These are phyloP conservation scores for Enteromius fasciolatus DNA, from an alignment of 2,797 vertebrate genomes.

Conservation along the genomic window DNA sequence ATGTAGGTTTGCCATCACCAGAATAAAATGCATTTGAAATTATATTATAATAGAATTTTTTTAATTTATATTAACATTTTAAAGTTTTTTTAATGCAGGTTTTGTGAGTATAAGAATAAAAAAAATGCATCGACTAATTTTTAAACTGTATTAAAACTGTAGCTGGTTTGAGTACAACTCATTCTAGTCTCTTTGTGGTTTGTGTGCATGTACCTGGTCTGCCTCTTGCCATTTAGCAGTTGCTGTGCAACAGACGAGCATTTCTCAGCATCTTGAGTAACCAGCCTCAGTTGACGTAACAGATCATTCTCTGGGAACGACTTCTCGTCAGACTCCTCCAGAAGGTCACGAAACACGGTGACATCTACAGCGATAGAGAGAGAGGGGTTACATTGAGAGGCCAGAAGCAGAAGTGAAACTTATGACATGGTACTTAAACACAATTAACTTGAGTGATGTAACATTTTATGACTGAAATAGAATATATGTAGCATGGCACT, in stretches of 20 bases:
- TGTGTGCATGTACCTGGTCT: slow-evolving; percentile 85
- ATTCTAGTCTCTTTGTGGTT: not conserved
- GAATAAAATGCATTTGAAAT: not conserved
- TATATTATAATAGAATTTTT: not conserved
- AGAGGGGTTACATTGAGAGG: not conserved
- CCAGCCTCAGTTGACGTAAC: slow-evolving; percentile 85
- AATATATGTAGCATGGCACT: not conserved
- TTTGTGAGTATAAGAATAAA: not conserved
- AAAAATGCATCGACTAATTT: not conserved
- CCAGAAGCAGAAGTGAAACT: not conserved
- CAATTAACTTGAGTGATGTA: not conserved
- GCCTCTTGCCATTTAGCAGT: slow-evolving; percentile 90
- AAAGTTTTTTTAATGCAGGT: not conserved
- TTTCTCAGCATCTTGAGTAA: slow-evolving; percentile 91
- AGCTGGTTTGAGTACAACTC: not conserved
- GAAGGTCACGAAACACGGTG: slow-evolving; percentile 84
- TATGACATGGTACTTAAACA: not conserved
- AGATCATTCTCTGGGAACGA: slow-evolving; percentile 93
- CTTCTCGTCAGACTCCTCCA: slow-evolving; percentile 86
- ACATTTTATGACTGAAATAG: not conserved
- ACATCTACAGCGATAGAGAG: slow-evolving; percentile 76
- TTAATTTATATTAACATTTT: not conserved
- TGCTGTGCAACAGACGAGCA: slow-evolving; percentile 92
- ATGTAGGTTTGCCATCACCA: not conserved
- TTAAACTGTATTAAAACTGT: not conserved